A percentile compares a stretch with the other conserved stretches of the same genome.
Conservation (phyloP, 2,797 vertebrate genomes). For the Rhabdophis nuchalis region DNA sequence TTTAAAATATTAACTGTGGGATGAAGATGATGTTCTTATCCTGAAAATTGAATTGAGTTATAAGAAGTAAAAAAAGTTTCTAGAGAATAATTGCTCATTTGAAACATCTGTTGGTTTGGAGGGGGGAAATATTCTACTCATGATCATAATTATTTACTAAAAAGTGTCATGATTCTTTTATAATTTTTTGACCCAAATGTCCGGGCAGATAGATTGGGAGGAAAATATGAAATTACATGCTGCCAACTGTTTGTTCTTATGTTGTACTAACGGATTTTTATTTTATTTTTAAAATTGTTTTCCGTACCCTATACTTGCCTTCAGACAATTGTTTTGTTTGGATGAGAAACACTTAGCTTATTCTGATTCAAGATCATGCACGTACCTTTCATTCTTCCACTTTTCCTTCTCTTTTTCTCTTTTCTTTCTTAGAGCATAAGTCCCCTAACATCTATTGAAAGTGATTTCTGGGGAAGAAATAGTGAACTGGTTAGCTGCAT, state of each 20-base stretch:
- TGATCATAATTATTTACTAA: constrained; percentile 13
- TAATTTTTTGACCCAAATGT: not conserved
- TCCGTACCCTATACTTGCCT: not conserved
- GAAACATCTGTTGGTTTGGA: constrained; percentile 38
- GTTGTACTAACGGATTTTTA: not conserved
- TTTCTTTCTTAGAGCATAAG: not conserved
- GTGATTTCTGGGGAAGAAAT: not conserved
- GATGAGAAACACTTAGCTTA: not conserved
- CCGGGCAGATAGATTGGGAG: not conserved
- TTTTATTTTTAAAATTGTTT: not conserved
- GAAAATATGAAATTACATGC: not conserved
- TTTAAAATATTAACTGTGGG: constrained; percentile 10
- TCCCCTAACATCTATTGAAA: not conserved
- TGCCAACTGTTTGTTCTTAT: not conserved
- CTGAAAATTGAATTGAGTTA: not conserved
- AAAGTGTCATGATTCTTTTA: not conserved
- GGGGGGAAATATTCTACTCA: constrained; percentile 26
- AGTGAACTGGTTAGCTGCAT: not conserved
- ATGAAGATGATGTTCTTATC: not conserved
- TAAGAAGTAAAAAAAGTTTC: not conserved
- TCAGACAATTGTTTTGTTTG: not conserved
- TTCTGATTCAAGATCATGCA: not conserved
- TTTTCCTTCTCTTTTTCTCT: not conserved
- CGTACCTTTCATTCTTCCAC: not conserved
- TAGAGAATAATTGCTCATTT: constrained; percentile 1